Conservation (phyloP, 2,113 vertebrate species). For the Colius striatus region DNA sequence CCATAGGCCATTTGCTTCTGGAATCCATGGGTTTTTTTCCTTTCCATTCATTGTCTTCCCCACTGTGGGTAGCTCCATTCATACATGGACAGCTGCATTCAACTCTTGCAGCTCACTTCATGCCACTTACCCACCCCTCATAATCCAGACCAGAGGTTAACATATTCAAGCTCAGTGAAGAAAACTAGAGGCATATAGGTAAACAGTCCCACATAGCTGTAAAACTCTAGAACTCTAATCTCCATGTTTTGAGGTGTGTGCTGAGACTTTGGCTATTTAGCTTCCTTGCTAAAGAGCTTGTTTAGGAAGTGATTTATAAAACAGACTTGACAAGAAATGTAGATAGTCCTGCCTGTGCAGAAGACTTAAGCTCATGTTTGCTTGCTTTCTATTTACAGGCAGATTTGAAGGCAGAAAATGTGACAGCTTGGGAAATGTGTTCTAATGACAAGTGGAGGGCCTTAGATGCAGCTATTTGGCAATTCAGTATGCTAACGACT, state of each 20-base stretch:
- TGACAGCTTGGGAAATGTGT: slow-evolving; percentile 2
- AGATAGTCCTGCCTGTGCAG: neutral
- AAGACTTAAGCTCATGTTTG: neutral
- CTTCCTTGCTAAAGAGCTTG: neutral
- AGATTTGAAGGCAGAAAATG: neutral
- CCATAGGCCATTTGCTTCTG: slow-evolving; percentile 49
- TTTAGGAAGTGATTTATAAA: neutral
- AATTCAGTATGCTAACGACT: slow-evolving; percentile 46
- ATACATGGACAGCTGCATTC: slow-evolving; percentile 47
- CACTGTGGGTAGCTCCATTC: slow-evolving; percentile 61
- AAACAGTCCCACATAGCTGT: neutral
- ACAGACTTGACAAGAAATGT: neutral
- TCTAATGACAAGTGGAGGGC: neutral
- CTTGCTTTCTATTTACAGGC: neutral
- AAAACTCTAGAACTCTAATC: neutral
- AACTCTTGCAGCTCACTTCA: slow-evolving; percentile 55
- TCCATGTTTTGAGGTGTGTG: neutral
- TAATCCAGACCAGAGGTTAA: slow-evolving; percentile 61
- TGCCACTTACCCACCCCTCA: slow-evolving; percentile 54
- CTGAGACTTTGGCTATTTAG: neutral
- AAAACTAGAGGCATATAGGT: slow-evolving; percentile 3
- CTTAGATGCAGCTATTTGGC: slow-evolving; percentile 4
- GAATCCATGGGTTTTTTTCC: slow-evolving; percentile 46
- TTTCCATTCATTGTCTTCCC: slow-evolving; percentile 42
- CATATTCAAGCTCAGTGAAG: neutral